These are phyloP conservation scores for Heliconius cydno DNA, from an alignment of 2,888 invertebrate species.

Conservation along the genomic window DNA sequence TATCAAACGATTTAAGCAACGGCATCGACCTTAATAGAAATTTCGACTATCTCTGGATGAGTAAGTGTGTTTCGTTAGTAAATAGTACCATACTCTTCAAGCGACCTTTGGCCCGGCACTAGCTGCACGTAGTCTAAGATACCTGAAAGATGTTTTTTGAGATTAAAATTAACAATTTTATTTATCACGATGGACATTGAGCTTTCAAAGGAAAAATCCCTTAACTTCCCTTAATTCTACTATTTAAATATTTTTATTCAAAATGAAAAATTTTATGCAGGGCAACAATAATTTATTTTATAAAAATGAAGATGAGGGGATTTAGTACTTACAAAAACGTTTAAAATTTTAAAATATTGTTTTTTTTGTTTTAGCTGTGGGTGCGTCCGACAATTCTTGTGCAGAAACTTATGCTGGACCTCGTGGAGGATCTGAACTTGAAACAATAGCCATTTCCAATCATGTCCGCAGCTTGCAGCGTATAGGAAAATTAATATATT, in stretches of 20 bases:
- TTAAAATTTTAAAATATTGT: background rate
- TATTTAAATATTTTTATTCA: background rate
- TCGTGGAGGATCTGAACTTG: constrained; percentile 78
- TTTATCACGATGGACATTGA: background rate
- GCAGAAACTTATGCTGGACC: constrained; percentile 79
- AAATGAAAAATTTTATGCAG: background rate
- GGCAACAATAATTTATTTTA: background rate
- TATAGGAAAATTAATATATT: constrained; percentile 65
- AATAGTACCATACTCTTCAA: background rate
- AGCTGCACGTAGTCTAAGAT: too few species aligned
- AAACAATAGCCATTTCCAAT: constrained; percentile 67
- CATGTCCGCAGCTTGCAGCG: constrained; percentile 60
- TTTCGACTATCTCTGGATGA: constrained; percentile 67
- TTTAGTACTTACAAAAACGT: background rate
- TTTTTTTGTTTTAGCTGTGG: constrained; percentile 56
- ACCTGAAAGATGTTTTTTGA: too few species aligned
- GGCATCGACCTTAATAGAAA: constrained; percentile 66
- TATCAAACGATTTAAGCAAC: constrained; percentile 53
- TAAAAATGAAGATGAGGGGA: background rate
- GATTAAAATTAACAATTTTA: background rate
- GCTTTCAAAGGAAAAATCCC: too few species aligned
- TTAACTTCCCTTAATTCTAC: too few species aligned
- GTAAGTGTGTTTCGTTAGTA: constrained; percentile 53
- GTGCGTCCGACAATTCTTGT: constrained; percentile 72
- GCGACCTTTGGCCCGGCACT: too few species aligned